Conservation (phyloP, 2,113 vertebrate species). For the Hydrochoerus hydrochaeris region DNA sequence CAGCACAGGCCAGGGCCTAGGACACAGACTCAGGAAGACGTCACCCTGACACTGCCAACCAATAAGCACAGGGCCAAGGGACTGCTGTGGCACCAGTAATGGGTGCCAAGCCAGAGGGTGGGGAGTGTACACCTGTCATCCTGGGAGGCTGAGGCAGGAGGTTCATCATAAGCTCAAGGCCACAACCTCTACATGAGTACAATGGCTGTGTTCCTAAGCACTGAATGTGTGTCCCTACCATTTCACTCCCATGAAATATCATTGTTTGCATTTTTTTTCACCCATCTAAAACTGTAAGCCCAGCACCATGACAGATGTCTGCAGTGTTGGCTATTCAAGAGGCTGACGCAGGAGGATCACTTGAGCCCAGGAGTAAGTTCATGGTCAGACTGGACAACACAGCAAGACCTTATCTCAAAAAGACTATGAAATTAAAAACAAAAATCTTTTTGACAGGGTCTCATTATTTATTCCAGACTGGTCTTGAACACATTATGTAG, state of each 20-base stretch:
- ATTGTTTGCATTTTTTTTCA: too few relatives aligned
- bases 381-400: neutral
- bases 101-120: neutral
- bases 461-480: neutral
- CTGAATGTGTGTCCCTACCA: neutral
- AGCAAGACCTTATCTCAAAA: neutral
- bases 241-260: too few relatives aligned
- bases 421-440: neutral
- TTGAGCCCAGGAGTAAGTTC: neutral
- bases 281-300: neutral
- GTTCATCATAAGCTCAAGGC: neutral
- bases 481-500: neutral
- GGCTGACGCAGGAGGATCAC: neutral
- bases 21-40: neutral
- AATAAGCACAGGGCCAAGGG: neutral
- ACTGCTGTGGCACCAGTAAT: rapidly evolving
- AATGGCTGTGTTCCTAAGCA: neutral
- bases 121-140: neutral
- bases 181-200: neutral
- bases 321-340: neutral
- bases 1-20: neutral
- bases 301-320: too few relatives aligned
- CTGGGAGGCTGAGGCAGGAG: neutral
- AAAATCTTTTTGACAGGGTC: neutral
- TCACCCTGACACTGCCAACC: too few relatives aligned